These are phyloP conservation scores for Halocynthia roretzi DNA, from an alignment of 23 tunicate genomes.

Conservation along the genomic window DNA sequence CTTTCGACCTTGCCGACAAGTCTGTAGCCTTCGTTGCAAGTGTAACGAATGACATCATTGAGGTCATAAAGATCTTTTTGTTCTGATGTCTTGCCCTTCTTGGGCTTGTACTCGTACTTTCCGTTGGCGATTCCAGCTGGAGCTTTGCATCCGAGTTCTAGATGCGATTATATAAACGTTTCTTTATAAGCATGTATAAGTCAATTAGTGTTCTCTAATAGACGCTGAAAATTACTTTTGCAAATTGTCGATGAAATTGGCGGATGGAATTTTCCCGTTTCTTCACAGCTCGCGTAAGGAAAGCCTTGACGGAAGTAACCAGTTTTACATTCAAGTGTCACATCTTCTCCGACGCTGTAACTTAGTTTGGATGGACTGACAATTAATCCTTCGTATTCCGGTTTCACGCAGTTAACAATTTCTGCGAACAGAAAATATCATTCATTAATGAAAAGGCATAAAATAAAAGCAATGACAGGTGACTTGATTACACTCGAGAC, in stretches of 20 bases:
- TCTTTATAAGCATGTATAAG: background rate
- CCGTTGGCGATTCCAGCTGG: background rate
- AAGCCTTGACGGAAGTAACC: background rate
- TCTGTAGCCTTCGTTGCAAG: background rate
- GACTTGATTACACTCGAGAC: no score
- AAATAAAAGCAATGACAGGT: no score
- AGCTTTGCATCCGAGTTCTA: background rate
- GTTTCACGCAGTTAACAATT: background rate
- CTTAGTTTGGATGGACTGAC: background rate
- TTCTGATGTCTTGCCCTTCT: background rate
- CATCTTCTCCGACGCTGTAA: background rate
- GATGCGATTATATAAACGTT: background rate
- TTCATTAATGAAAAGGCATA: background rate
- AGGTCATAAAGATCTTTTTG: background rate
- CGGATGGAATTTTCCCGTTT: constrained; percentile 1
- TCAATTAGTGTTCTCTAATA: background rate
- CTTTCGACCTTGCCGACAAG: background rate
- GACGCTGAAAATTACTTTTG: background rate
- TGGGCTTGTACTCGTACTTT: background rate
- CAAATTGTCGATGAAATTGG: background rate
- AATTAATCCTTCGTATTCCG: background rate
- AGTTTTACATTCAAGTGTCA: background rate
- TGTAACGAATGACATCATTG: background rate
- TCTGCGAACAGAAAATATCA: background rate
- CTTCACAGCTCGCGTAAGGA: background rate